phyloP scores from a whole-genome alignment of 2,797 vertebrate genomes.

The Amblyopsis hoosieri region DNA sequence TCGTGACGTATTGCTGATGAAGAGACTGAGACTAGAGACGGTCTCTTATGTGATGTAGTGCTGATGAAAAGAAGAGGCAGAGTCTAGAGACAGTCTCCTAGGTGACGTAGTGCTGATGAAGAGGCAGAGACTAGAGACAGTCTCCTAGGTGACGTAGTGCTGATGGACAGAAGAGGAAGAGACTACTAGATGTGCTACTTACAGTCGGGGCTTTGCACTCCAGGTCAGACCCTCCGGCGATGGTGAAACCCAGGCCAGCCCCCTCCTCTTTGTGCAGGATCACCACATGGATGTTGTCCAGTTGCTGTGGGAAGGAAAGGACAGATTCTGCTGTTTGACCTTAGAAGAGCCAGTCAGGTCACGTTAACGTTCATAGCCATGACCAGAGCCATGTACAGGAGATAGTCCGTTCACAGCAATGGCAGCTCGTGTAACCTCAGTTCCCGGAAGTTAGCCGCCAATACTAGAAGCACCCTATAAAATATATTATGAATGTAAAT shows the following conservation, averaged over 20 bases:
- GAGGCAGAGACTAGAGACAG: background rate
- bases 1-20: constrained; percentile 1
- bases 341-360: too few species aligned
- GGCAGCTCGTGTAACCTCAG: too few species aligned
- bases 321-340: too few species aligned
- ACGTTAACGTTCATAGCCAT: too few species aligned
- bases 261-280: constrained; percentile 93
- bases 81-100: background rate
- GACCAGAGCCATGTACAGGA: too few species aligned
- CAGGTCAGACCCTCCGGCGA: constrained; percentile 90
- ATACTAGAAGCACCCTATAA: too few species aligned
- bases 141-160: background rate
- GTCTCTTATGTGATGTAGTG: background rate
- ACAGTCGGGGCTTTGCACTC: constrained; percentile 91
- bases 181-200: constrained; percentile 55
- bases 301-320: constrained; percentile 74
- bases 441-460: too few species aligned
- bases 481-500: too few species aligned
- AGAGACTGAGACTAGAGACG: background rate
- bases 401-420: too few species aligned
- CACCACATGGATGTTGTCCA: constrained; percentile 89
- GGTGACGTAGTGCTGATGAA: constrained; percentile 2
- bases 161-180: background rate
- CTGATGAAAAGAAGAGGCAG: constrained; percentile 1
- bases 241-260: constrained; percentile 90